A percentile compares a stretch with the other conserved stretches of the same genome.
These are phyloP conservation scores for Falco columbarius DNA, from an alignment of 2,797 vertebrate genomes.

Conservation along the genomic window DNA sequence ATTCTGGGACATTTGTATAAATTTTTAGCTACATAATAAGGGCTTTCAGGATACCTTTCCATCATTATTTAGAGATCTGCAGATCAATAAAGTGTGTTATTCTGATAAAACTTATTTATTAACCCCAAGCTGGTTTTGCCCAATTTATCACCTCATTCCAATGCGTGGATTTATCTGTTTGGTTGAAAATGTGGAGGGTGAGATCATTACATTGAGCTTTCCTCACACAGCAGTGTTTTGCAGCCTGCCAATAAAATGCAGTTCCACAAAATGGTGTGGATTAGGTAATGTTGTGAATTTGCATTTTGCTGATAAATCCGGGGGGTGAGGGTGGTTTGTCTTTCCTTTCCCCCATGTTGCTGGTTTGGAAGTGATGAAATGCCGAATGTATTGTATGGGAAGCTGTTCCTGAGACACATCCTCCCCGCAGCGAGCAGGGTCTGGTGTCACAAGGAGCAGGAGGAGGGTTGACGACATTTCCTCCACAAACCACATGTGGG, in stretches of 20 bases:
- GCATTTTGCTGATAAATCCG: constrained; percentile 16
- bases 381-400: too few relatives aligned
- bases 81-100: neutral
- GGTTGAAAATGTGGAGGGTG: neutral
- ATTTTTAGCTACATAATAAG: neutral
- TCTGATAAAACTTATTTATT: neutral
- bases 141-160: neutral
- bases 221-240: neutral
- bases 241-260: neutral
- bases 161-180: neutral
- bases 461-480: neutral
- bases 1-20: neutral
- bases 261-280: neutral
- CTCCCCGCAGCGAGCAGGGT: neutral
- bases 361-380: neutral
- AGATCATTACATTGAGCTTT: neutral
- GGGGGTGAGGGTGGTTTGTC: too few relatives aligned
- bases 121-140: neutral
- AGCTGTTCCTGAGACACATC: accelerated
- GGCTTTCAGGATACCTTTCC: neutral
- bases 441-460: neutral
- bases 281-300: constrained; percentile 3
- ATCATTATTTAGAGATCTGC: neutral
- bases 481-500: too few relatives aligned
- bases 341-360: neutral